Percentiles rank a stretch among this genome's conserved stretches.
Evolutionary conservation across 2,797 vertebrate genomes (phyloP).

Genomic region (Melanogrammus aeglefinus): DNA sequence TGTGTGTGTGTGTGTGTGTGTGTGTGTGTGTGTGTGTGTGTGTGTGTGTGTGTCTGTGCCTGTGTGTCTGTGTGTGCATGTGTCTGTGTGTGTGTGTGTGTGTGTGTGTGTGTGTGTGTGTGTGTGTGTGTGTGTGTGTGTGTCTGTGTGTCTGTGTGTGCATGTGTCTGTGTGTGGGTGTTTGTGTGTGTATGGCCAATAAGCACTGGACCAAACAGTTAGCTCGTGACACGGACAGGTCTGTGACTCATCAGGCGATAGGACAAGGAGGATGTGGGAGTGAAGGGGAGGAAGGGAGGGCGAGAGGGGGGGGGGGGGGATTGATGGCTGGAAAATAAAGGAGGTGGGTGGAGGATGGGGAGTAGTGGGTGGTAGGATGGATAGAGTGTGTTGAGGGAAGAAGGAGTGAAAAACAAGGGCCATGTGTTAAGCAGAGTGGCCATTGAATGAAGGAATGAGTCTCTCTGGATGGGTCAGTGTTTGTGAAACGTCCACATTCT

Average conservation of each 20-base stretch:
- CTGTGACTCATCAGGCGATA: constrained; percentile 70
- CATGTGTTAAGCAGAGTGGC: constrained; percentile 60
- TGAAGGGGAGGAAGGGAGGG: constrained; percentile 53
- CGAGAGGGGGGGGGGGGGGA: constrained; percentile 56
- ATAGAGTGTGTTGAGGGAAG: constrained; percentile 67
- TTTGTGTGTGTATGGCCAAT: constrained; percentile 59
- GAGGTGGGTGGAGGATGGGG: constrained; percentile 50
- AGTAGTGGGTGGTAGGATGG: constrained; percentile 57
- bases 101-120: constrained; percentile 9
- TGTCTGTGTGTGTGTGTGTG: constrained; percentile 31
- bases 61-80: constrained; percentile 30
- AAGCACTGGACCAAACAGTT: constrained; percentile 87
- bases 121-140: constrained; percentile 29
- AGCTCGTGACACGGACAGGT: constrained; percentile 58
- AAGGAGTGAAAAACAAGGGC: constrained; percentile 54
- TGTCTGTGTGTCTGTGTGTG: background rate
- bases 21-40: constrained; percentile 38
- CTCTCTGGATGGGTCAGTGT: constrained; percentile 61
- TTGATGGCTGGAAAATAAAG: constrained; percentile 55
- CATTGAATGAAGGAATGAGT: constrained; percentile 55
- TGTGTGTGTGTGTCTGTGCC: constrained; percentile 42
- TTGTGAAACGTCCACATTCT: constrained; percentile 54
- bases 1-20: constrained; percentile 31
- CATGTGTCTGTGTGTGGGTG: constrained; percentile 27
- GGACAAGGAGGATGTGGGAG: constrained; percentile 53